phyloP scores from a whole-genome alignment of 2,113 vertebrate genomes.

The Lycaon pictus region DNA sequence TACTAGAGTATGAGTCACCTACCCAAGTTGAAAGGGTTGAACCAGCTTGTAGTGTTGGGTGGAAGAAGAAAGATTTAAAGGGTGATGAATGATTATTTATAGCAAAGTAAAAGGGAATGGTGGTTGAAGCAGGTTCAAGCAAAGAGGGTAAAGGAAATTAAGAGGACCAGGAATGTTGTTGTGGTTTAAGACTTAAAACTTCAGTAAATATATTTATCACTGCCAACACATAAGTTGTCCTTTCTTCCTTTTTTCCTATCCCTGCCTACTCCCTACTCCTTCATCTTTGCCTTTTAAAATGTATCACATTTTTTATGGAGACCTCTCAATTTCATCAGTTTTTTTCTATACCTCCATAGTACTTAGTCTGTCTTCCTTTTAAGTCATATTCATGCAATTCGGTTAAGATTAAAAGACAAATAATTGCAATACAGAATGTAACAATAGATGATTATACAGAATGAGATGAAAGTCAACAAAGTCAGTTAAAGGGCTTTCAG shows the following conservation, averaged over 20 bases:
- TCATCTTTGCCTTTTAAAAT: conserved; percentile 23
- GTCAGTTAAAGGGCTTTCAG: not conserved
- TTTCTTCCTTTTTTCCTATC: not conserved
- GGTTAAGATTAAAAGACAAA: conserved; percentile 22
- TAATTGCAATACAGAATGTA: not conserved
- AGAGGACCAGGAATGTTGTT: not conserved
- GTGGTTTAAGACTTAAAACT: not conserved
- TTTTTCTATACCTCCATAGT: conserved; percentile 17
- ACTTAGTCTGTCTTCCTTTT: conserved; percentile 32
- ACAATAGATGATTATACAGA: not conserved
- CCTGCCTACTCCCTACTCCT: not conserved
- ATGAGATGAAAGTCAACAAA: not conserved
- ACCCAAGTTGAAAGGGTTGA: conserved; percentile 14
- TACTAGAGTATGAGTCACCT: conserved; percentile 19
- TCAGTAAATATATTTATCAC: not conserved
- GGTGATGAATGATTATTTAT: not conserved
- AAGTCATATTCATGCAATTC: not conserved
- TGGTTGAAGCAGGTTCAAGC: conserved; percentile 12
- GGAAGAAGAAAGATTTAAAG: conserved; percentile 46
- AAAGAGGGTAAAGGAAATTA: conserved; percentile 38
- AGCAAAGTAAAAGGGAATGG: conserved; percentile 27
- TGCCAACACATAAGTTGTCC: not conserved
- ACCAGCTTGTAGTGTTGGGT: not conserved
- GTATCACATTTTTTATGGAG: not conserved
- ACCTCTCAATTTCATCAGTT: not conserved